Conservation (phyloP, 2,113 vertebrate genomes). For the Cyanoramphus novaezelandiae region DNA sequence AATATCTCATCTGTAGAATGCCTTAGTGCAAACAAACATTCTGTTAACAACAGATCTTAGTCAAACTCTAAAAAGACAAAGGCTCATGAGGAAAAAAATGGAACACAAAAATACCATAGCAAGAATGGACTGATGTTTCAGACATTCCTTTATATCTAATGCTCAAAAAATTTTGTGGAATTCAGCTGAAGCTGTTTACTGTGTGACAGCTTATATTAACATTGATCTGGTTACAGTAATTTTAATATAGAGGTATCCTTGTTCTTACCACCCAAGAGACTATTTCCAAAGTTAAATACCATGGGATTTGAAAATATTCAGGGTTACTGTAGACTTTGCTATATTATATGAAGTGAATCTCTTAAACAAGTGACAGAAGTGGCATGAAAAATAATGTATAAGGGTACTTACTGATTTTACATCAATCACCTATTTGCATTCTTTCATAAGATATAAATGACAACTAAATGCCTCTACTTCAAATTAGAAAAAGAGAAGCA, state of each 20-base stretch:
- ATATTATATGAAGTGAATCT: accelerated
- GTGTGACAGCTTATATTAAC: not conserved
- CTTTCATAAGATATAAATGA: not conserved
- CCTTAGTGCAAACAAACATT: not conserved
- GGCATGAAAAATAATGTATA: not conserved
- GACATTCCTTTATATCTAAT: not conserved
- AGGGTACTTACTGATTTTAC: not conserved
- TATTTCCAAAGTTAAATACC: not conserved
- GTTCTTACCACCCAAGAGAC: not conserved
- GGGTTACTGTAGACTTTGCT: not conserved
- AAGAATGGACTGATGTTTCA: not conserved
- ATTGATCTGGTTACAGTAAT: not conserved
- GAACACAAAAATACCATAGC: not conserved
- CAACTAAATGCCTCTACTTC: not conserved
- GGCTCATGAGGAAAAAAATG: not conserved
- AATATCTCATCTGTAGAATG: not conserved
- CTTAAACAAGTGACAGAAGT: not conserved
- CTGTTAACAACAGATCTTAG: not conserved
- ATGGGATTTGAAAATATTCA: not conserved
- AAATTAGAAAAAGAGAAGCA: not conserved
- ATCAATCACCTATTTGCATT: not conserved
- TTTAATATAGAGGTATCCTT: not conserved
- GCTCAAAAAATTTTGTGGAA: not conserved
- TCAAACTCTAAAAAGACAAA: not conserved
- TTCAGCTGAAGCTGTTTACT: not conserved